These are phyloP conservation scores for Puma concolor DNA, from an alignment of 2,113 vertebrate species.

Conservation along the genomic window DNA sequence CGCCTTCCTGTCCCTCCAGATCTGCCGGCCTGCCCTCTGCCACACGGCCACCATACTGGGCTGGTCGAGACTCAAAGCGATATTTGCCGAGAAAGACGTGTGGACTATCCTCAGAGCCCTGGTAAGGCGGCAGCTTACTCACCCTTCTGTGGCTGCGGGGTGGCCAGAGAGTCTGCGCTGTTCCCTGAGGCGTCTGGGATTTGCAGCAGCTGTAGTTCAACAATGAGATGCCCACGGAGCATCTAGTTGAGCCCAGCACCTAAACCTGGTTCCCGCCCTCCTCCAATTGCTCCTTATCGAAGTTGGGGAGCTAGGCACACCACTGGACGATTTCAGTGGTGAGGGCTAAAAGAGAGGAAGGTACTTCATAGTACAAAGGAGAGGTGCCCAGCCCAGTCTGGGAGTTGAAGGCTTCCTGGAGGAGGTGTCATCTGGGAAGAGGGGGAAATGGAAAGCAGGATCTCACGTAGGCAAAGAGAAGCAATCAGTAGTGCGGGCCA, in stretches of 20 bases:
- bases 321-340: neutral
- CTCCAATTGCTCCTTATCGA: neutral
- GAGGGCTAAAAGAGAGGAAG: neutral
- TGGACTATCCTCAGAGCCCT: constrained; percentile 54
- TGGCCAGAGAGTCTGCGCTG: fast-evolving
- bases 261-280: neutral
- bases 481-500: neutral
- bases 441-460: neutral
- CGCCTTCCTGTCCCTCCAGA: constrained; percentile 12
- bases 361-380: neutral
- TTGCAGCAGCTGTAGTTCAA: neutral
- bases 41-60: constrained; percentile 1
- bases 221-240: neutral
- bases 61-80: constrained; percentile 40
- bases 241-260: neutral
- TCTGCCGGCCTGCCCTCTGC: neutral
- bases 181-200: neutral
- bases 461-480: neutral
- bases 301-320: neutral
- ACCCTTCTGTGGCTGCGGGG: fast-evolving
- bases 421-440: neutral
- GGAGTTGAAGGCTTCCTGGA: neutral
- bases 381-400: neutral
- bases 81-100: constrained; percentile 16
- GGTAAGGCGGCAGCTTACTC: constrained; percentile 36